Conservation (phyloP, 2,113 vertebrate species). For the Macrotis lagotis region DNA sequence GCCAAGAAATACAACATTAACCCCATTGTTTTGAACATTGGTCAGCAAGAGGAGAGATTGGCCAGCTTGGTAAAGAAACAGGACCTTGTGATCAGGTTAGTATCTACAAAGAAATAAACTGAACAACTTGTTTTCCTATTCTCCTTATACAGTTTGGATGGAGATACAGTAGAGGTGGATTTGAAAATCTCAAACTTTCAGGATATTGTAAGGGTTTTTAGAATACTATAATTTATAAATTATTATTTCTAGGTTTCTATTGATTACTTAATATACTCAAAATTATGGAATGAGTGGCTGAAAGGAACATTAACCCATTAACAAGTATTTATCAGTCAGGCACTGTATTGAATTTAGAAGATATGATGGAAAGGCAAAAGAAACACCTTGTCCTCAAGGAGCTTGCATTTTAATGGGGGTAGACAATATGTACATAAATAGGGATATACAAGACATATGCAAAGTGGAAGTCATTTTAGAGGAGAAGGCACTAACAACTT, state of each 20-base stretch:
- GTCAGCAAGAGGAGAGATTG: slow-evolving; percentile 88
- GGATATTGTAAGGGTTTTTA: not conserved
- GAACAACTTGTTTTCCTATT: not conserved
- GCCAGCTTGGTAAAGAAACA: slow-evolving; percentile 91
- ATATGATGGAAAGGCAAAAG: not conserved
- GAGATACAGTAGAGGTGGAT: not conserved
- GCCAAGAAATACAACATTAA: slow-evolving; percentile 88
- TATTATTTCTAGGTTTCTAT: not conserved
- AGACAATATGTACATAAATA: not conserved
- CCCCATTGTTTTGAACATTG: slow-evolving; percentile 87
- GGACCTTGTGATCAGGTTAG: slow-evolving; percentile 94
- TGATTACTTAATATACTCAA: not conserved
- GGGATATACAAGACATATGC: not conserved
- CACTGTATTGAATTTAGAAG: not conserved
- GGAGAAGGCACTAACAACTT: not conserved
- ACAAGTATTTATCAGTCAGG: not conserved
- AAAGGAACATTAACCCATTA: not conserved
- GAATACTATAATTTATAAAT: not conserved
- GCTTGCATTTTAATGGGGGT: not conserved
- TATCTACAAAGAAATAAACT: slow-evolving; percentile 16
- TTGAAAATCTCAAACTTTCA: not conserved
- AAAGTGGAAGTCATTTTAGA: not conserved
- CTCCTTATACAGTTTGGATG: not conserved
- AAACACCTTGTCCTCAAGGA: not conserved
- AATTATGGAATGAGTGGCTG: not conserved